Evolutionary conservation across 2,797 vertebrate genomes (phyloP), one percentile per base, ranked within the genome.

Genomic region (Tapirus indicus): DNA sequence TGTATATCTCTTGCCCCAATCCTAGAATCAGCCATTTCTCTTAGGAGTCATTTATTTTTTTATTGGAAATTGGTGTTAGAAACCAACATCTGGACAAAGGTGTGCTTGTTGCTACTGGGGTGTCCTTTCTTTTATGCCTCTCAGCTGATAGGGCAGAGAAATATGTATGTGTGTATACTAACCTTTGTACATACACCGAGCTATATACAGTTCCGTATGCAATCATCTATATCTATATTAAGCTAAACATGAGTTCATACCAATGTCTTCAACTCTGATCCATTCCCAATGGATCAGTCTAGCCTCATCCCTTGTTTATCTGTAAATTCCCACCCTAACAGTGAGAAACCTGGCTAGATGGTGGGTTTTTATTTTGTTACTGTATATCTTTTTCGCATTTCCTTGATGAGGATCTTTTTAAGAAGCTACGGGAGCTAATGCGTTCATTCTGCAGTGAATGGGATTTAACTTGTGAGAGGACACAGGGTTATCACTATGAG

Each of bases 381-480:
- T 93, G 17, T 14, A 58, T 18, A 47, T 1, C 25, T 71, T 95
- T 89, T 41, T 7, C 8, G 35, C 60, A 56, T 16, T 60, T 93
- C 8, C 27, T 62, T 44, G 21, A 78, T 52, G 29, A 79, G 3
- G 32, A 68, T 77, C 41, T 66, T 94, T 84, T 78, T 12, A 83
- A 79, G 60, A 94, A 79, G 47, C 32, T 74, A 21, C 0, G 21
- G 62, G 88, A 77, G 6, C 16, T 49, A 64, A 58, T 11, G 35
- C 20, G 83, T 58, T 91, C 29, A 60, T 62, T 72, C 60, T 56
- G 1, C 32, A 86, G 41, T 54, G 64, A 95, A 80, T 27, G 47
- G 58, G 78, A n/a, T 86, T 93, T 93, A 75, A 62, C 47, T 78
- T 97, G 54, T 54, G 20, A 47, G 74, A 97, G 27, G 56, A 92